Evolutionary conservation across 2,113 vertebrate genomes (phyloP).

Genomic region (Petaurus breviceps): DNA sequence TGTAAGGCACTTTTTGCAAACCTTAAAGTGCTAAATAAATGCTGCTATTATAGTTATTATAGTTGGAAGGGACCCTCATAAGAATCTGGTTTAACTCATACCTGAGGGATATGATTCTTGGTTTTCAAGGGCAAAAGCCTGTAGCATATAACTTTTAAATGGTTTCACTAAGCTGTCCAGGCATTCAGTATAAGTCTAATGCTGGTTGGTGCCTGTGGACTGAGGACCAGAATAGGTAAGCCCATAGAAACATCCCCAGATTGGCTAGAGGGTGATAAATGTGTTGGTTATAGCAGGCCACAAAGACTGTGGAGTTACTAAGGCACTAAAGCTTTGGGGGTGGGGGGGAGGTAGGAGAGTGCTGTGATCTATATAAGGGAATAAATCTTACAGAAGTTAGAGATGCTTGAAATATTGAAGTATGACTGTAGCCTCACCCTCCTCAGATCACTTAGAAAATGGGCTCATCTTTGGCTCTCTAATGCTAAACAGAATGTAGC

Average conservation of each 20-base stretch:
- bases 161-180: neutral
- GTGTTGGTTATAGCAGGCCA: neutral
- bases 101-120: neutral
- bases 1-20: neutral
- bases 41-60: neutral
- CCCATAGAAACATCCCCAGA: neutral
- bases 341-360: neutral
- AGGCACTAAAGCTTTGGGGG: neutral
- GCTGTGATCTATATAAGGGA: neutral
- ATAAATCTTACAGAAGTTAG: neutral
- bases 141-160: neutral
- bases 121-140: neutral
- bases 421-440: neutral
- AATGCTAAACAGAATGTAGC: neutral
- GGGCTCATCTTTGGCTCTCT: conserved; percentile 12
- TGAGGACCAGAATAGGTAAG: neutral
- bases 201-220: neutral
- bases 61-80: neutral
- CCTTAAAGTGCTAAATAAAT: neutral
- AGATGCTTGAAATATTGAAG: neutral
- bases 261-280: neutral
- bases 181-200: neutral
- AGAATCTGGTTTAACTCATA: neutral
- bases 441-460: conserved; percentile 59
- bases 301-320: neutral